Evolutionary conservation across 2,797 vertebrate species (phyloP).

Genomic region (Synaphobranchus kaupii): DNA sequence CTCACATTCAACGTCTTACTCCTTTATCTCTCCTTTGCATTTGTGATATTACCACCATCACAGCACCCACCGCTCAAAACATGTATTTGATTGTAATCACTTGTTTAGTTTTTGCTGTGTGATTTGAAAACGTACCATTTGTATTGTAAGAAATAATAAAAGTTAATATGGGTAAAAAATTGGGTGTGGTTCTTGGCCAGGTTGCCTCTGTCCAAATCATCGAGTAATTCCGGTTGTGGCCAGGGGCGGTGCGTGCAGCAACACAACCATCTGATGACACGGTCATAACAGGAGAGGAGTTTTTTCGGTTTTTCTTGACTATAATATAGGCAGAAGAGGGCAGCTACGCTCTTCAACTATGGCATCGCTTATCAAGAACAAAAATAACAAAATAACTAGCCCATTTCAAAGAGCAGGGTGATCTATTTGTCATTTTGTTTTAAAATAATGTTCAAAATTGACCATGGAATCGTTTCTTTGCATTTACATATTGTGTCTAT

Average conservation of each 20-base stretch:
- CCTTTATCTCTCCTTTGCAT: background rate
- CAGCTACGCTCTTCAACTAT: background rate
- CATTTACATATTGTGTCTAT: background rate
- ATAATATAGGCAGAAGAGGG: background rate
- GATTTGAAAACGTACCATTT: background rate
- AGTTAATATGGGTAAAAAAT: background rate
- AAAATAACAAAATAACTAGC: background rate
- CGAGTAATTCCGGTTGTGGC: background rate
- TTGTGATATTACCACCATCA: background rate
- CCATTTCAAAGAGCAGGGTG: background rate
- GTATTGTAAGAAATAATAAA: background rate
- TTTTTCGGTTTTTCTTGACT: too few species aligned
- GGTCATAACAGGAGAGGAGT: background rate
- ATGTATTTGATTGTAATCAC: background rate
- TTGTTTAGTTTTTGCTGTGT: background rate
- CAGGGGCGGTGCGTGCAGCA: background rate
- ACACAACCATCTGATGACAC: background rate
- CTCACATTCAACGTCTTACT: background rate
- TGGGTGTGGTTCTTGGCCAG: background rate
- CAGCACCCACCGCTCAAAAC: background rate
- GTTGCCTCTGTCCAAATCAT: background rate
- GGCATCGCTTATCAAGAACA: background rate
- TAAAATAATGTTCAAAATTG: background rate
- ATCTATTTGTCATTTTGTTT: background rate
- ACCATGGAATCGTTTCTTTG: background rate